Percentiles rank a stretch among this genome's conserved stretches.
phyloP scores from a whole-genome alignment of 2,888 invertebrate genomes.

The Drosophila mettleri region DNA sequence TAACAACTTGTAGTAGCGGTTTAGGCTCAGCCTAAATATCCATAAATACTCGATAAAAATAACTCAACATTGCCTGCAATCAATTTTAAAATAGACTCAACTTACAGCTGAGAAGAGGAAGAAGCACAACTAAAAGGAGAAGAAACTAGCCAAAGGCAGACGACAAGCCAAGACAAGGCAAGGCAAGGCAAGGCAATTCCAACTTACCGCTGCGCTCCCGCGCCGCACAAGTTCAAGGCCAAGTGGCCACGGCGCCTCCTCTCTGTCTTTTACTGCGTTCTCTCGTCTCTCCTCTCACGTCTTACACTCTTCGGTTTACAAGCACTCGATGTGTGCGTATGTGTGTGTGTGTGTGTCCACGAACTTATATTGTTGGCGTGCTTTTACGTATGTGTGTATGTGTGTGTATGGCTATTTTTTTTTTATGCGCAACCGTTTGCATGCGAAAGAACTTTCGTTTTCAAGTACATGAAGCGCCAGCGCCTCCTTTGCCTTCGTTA shows the following conservation, averaged over 20 bases:
- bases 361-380: conserved; percentile 15
- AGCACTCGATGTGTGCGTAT: background rate
- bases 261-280: conserved; percentile 24
- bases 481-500: conserved; percentile 27
- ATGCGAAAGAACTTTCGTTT: conserved; percentile 79
- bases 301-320: conserved; percentile 19
- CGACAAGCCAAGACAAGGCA: conserved; percentile 12
- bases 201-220: conserved; percentile 72
- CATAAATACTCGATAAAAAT: conserved; percentile 53
- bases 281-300: conserved; percentile 32
- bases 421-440: conserved; percentile 51
- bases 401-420: conserved; percentile 28
- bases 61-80: conserved; percentile 55
- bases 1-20: background rate
- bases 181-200: conserved; percentile 40
- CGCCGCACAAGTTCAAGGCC: conserved; percentile 78
- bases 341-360: conserved; percentile 4
- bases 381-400: conserved; percentile 1
- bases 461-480: conserved; percentile 59
- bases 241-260: conserved; percentile 72
- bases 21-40: conserved; percentile 39
- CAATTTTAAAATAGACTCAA: conserved; percentile 45
- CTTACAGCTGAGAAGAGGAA: conserved; percentile 42
- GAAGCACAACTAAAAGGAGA: conserved; percentile 29
- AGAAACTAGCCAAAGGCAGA: conserved; percentile 42